Base-by-base conservation (phyloP, 1,140 invertebrate genomes). In the Teleopsis dalmanni region DNA sequence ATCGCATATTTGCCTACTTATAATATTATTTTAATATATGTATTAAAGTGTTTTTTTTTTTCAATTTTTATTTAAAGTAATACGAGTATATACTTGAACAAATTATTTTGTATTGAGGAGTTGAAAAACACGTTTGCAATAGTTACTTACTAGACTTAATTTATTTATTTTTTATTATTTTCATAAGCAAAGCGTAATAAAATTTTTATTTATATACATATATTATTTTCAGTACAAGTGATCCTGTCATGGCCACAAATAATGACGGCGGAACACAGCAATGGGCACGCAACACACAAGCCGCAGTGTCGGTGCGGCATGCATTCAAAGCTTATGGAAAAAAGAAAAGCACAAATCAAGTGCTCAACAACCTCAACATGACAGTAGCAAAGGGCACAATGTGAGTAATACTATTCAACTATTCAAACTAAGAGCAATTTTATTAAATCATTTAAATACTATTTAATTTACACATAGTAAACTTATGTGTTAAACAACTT, bases 341-440 rank as follows among this genome's bases (percentile, higher is more conserved):
- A 59, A 87, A 84, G 63, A 88, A 84, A 59, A 83, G 84, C 48
- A 83, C 86, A 14, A 84, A 87, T 59, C 82, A 85, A 36, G 88
- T 94, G 22, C 76, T 95, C 37, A 83, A 84, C 56, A 87, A 89
- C 57, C 79, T 94, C 18, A 88, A 85, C 72, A 90, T 94, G 85
- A 91, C 87, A 31, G 90, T 95, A 34, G 84, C 85, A 37, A 91
- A 91, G 72, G 90, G 91, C 51, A 87, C 87, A 37, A 94, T 93
- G 88, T 91, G 75, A 88, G 87, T 84, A 19, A 26, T 29, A 45
- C 37, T 13, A 35, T 14, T n/a, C n/a, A n/a, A n/a, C 26, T n/a
- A 44, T 43, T 25, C 8, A 40, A 10, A 43, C 21, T 37, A 34
- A 3, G 6, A 34, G 1, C n/a, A n/a, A 14, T 6, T 2, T 37